Evolutionary conservation across 2,888 invertebrate genomes (phyloP), one percentile per base, ranked within the genome.

Genomic region (Nemapogon koenigi): DNA sequence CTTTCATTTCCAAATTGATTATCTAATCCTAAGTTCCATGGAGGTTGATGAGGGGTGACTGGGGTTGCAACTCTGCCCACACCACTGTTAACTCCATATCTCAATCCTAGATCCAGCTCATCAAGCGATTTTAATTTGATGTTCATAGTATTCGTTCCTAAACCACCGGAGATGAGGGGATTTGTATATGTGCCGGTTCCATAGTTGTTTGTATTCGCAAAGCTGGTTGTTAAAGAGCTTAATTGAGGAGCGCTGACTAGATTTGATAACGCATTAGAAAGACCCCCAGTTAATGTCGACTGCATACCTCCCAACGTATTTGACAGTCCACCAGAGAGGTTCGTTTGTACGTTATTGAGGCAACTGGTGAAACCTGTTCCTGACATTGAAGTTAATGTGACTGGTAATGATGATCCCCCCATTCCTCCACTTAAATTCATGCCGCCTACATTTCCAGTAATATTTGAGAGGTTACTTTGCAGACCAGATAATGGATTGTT

Each of bases 101-200:
- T 79, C 51, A 81, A 72, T 45, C 86, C 85, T 45, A 88, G 75
- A 51, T 88, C 88, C 44, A 87, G 84, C 58, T 89, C 88, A 50
- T 89, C 88, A 59, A 88, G 71, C 43, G 87, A 84, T 64, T 89
- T 88, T 63, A 87, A 70, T 64, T 88, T 88, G 50, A 83, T 82
- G 46, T 79, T 82, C 80, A 84, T 83, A 18, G 63, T 67, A 71
- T 76, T 78, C 37, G 79, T 65, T 65, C 83, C 75, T 62, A 87
- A 62, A 54, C 82, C 70, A 60, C 83, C 58, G 48, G 83, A 67
- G 48, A 80, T 70, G 43, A 88, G 62, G 13, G 88, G 87, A 54
- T 87, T 87, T 41, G 87, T 84, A 51, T 87, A 88, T 35, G 69
- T 59, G 15, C 53, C 53, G 16, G 68, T 65, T 35, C 72, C 76